Evolutionary conservation across 1,140 invertebrate genomes (phyloP).

Genomic region (Leguminivora glycinivorella): DNA sequence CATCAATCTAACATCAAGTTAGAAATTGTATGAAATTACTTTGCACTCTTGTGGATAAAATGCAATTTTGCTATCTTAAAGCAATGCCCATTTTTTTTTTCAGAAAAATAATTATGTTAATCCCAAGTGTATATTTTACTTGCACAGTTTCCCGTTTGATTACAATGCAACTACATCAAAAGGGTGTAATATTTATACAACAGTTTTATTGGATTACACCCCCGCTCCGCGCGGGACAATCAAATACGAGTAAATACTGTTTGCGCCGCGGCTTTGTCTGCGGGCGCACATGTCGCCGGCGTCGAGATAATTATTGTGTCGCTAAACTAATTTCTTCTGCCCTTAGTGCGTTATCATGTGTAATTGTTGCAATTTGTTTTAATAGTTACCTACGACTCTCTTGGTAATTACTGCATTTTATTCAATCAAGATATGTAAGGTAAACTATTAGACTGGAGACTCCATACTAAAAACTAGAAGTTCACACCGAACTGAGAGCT

Average conservation of each 20-base stretch:
- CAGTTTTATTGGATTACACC: slow-evolving; percentile 52
- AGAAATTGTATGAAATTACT: too few species aligned
- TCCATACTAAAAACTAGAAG: too few species aligned
- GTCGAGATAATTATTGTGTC: slow-evolving; percentile 2
- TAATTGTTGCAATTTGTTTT: slow-evolving; percentile 5
- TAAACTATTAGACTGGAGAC: too few species aligned
- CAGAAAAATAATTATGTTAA: neutral
- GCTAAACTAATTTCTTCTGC: slow-evolving; percentile 17
- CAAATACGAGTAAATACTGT: slow-evolving; percentile 32
- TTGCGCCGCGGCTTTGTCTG: slow-evolving; percentile 21
- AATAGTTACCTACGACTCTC: neutral
- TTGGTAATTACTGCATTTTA: slow-evolving; percentile 15
- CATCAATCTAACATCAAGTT: too few species aligned
- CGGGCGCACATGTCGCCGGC: slow-evolving; percentile 11
- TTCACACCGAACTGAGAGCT: too few species aligned
- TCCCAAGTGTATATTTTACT: slow-evolving; percentile 15
- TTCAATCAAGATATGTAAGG: too few species aligned
- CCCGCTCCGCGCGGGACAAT: slow-evolving; percentile 31
- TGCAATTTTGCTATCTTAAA: neutral
- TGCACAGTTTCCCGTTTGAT: slow-evolving; percentile 45
- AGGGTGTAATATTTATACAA: slow-evolving; percentile 59
- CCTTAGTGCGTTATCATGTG: slow-evolving; percentile 2
- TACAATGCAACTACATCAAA: slow-evolving; percentile 41
- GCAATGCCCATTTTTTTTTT: neutral
- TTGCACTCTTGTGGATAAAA: neutral